Evolutionary conservation across 2,113 vertebrate genomes (phyloP), one percentile per base, ranked within the genome.

Genomic region (Chaenogobius annularis): DNA sequence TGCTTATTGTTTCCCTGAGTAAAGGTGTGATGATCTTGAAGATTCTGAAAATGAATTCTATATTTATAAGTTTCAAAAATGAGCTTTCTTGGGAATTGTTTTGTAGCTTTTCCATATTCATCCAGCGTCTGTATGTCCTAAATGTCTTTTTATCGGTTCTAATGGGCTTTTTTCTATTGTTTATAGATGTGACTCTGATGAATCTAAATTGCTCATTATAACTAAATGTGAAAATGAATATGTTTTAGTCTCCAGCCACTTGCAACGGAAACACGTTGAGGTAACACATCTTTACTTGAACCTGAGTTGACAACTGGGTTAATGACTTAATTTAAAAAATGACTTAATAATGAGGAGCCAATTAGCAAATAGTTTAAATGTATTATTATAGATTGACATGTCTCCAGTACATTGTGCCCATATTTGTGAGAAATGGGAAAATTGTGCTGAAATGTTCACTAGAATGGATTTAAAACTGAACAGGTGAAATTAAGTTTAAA

Each of bases 401-500:
- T 31, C 14, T 26, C 26, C 26, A 35, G 23, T 17, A 35, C 5
- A 19, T 26, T 13, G 13, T 61, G 26, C 14, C 7, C 58, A 17
- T 35, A 10, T 61, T 35, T 35, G 26, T 35, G 58, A 13, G 15
- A 14, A 59, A 35, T 3, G 14, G 31, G 35, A 13, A 31, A 6
- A 7, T 31, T 17, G 50, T 54, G 50, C n/a, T 20, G 50, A 54
- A 54, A 54, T 61, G 7, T 61, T 61, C 23, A 31, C 5, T 12
- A 35, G 26, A 63, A 20, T 63, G 9, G 17, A 23, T 43, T 72
- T 59, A 52, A 10, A n/a, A 66, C 20, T 15, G 61, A 52, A 52
- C n/a, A 19, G 26, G 69, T 87, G 73, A 75, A 84, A 75, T 79
- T 82, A 58, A 37, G 55, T 62, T 64, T 50, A 71, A 83, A 77